Conservation (phyloP, 2,888 invertebrate genomes). For the Miltochrista miniata region DNA sequence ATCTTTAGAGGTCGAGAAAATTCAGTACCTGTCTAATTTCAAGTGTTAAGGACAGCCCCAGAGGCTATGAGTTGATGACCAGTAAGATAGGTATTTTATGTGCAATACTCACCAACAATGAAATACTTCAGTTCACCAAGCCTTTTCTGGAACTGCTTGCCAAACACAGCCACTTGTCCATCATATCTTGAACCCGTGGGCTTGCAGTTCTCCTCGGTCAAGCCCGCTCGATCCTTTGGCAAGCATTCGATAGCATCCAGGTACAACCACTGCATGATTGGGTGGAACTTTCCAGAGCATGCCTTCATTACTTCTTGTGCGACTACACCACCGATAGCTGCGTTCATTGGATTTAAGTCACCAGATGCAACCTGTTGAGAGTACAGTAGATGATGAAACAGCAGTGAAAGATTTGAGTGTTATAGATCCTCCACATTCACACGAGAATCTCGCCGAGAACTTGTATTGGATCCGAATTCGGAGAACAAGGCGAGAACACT, state of each 20-base stretch:
- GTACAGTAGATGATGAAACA: neutral
- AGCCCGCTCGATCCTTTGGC: slow-evolving; percentile 85
- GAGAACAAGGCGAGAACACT: too few relatives aligned
- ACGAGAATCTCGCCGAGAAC: too few relatives aligned
- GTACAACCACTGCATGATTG: slow-evolving; percentile 96
- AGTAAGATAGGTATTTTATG: too few relatives aligned
- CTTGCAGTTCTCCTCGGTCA: slow-evolving; percentile 89
- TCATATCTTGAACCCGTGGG: slow-evolving; percentile 91
- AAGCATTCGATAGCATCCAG: slow-evolving; percentile 98
- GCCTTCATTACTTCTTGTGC: slow-evolving; percentile 99
- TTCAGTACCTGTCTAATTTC: too few relatives aligned
- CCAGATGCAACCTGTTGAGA: slow-evolving; percentile 85
- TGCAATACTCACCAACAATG: slow-evolving; percentile 81
- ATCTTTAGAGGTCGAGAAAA: too few relatives aligned
- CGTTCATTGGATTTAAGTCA: slow-evolving; percentile 94
- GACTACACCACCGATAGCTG: slow-evolving; percentile 97
- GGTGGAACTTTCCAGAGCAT: slow-evolving; percentile 97
- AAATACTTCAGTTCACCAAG: slow-evolving; percentile 92
- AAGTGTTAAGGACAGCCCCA: too few relatives aligned
- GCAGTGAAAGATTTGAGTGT: too few relatives aligned
- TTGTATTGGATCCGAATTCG: too few relatives aligned
- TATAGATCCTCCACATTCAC: too few relatives aligned
- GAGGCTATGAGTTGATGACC: too few relatives aligned
- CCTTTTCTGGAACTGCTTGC: slow-evolving; percentile 93
- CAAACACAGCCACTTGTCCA: slow-evolving; percentile 97